Conservation (phyloP, 2,113 vertebrate genomes). For the Danionella cerebrum region DNA sequence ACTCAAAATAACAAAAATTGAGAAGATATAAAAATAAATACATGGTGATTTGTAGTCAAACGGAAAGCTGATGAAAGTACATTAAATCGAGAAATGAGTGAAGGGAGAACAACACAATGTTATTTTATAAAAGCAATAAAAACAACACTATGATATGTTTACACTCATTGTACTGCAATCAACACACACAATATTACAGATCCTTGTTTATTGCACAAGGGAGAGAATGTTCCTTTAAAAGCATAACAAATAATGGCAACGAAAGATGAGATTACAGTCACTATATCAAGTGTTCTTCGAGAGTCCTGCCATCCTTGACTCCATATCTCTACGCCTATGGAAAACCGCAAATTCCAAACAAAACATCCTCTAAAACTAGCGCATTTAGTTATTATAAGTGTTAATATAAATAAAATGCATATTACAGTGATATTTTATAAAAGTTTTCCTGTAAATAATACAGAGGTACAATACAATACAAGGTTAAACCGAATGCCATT, state of each 20-base stretch:
- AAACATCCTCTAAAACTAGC: conserved; percentile 63
- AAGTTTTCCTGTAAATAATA: conserved; percentile 53
- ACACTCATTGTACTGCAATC: conserved; percentile 40
- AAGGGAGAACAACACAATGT: conserved; percentile 34
- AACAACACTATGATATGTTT: conserved; percentile 43
- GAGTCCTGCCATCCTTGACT: conserved; percentile 38
- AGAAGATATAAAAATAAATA: no score
- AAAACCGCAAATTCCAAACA: conserved; percentile 2
- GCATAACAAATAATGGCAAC: conserved; percentile 23
- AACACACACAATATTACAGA: conserved; percentile 37
- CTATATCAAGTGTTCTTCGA: conserved; percentile 39
- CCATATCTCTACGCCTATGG: conserved; percentile 19
- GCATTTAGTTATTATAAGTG: conserved; percentile 57
- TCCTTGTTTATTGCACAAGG: conserved; percentile 41
- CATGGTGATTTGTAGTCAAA: no score
- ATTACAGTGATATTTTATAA: conserved; percentile 56
- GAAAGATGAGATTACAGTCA: conserved; percentile 33
- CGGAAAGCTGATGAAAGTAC: conserved; percentile 30
- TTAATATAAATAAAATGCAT: conserved; percentile 68
- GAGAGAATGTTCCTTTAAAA: conserved; percentile 28
- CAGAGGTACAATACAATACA: conserved; percentile 53
- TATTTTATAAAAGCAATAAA: conserved; percentile 42
- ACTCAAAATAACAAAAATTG: no score
- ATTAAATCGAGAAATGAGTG: conserved; percentile 27
- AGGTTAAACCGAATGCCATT: conserved; percentile 42